Evolutionary conservation across 2,797 vertebrate species (phyloP).

Genomic region (Periparus ater): DNA sequence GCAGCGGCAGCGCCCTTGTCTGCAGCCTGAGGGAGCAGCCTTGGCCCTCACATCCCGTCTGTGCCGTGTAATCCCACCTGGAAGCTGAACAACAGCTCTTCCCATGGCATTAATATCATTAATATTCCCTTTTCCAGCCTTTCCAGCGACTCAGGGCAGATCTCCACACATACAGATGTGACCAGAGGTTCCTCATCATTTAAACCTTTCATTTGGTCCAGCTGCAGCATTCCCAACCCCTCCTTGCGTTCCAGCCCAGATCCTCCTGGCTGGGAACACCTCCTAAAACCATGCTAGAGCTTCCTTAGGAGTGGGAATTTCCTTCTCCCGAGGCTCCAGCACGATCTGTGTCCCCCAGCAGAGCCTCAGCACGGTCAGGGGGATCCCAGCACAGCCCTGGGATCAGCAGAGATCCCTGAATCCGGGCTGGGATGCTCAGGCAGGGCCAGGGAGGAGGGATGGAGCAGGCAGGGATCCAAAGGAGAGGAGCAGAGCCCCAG

Average conservation of each 20-base stretch:
- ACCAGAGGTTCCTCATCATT: background rate
- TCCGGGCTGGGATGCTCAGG: fast-evolving
- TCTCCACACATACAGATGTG: fast-evolving
- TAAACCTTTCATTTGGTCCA: background rate
- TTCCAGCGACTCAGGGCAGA: background rate
- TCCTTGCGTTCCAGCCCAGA: background rate
- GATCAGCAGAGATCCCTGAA: background rate
- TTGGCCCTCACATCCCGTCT: background rate
- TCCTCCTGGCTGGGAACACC: background rate
- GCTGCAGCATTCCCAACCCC: background rate
- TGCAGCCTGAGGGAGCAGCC: background rate
- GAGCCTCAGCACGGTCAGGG: background rate
- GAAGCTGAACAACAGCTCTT: background rate
- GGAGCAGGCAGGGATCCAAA: fast-evolving
- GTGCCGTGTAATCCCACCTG: background rate
- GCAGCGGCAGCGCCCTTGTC: background rate
- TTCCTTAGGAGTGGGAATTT: background rate
- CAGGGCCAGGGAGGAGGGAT: background rate
- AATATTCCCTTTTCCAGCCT: background rate
- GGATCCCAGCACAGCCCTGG: background rate
- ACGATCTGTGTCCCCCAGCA: fast-evolving
- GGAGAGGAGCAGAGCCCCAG: background rate
- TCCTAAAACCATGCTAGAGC: fast-evolving
- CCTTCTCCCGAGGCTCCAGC: background rate
- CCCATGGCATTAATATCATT: fast-evolving